A percentile compares a stretch with the other conserved stretches of the same genome.
phyloP scores from a whole-genome alignment of 2,888 invertebrate genomes.

The Drosophila antonietae region DNA sequence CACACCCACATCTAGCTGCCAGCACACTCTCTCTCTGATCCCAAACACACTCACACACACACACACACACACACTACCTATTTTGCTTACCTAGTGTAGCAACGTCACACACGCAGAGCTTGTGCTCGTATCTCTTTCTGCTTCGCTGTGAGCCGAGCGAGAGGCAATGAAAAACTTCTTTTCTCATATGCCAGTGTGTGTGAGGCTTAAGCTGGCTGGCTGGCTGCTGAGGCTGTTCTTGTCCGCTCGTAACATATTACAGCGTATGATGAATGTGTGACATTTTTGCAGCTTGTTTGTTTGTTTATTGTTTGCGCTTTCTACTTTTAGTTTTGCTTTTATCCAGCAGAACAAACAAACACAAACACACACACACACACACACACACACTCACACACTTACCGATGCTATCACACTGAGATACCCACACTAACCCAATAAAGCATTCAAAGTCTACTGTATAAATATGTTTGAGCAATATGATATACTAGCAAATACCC shows the following conservation, averaged over 20 bases:
- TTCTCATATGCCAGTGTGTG: not conserved
- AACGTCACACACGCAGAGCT: not conserved
- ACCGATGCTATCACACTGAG: not conserved
- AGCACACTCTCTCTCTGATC: not conserved
- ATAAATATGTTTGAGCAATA: not conserved
- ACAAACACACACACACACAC: not conserved
- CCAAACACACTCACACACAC: not conserved
- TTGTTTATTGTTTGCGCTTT: constrained; percentile 62
- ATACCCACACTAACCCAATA: not conserved
- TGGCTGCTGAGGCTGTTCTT: constrained; percentile 10
- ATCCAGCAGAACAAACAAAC: constrained; percentile 7
- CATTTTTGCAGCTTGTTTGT: constrained; percentile 71
- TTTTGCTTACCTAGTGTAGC: constrained; percentile 1
- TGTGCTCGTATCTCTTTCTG: constrained; percentile 7
- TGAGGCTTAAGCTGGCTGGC: not conserved
- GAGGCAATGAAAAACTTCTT: constrained; percentile 10
- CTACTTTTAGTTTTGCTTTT: constrained; percentile 26
- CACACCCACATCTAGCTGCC: not conserved
- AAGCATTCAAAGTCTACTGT: constrained; percentile 4
- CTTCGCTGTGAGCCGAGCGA: not conserved
- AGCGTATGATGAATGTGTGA: constrained; percentile 71
- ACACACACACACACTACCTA: not conserved
- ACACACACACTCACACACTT: too few relatives aligned
- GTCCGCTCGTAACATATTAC: constrained; percentile 27
- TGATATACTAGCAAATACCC: not conserved